These are phyloP conservation scores for Wasmannia auropunctata DNA, from an alignment of 1,140 invertebrate genomes.

Conservation along the genomic window DNA sequence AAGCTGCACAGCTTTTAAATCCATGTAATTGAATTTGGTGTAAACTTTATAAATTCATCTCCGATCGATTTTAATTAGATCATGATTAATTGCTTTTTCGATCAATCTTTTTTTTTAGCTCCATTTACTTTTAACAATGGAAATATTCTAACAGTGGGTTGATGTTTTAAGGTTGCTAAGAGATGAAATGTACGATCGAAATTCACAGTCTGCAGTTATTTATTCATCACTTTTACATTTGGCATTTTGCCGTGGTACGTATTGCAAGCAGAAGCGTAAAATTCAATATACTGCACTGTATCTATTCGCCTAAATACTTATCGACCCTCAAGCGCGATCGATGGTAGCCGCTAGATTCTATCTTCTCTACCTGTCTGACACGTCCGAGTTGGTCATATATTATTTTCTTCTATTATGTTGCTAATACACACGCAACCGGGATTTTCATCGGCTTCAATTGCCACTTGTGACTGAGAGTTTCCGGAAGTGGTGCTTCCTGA, in stretches of 20 bases:
- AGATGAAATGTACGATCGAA: not conserved
- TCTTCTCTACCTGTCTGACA: not conserved
- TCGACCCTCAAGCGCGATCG: not conserved
- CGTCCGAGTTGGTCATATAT: not conserved
- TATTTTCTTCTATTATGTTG: constrained; percentile 31
- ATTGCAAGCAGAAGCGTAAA: constrained; percentile 22
- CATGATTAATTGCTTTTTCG: not conserved
- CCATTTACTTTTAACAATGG: not conserved
- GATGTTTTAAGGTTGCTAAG: not conserved
- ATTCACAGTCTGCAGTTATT: constrained; percentile 28
- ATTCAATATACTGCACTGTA: not conserved
- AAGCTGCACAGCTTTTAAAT: not conserved
- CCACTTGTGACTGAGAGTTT: constrained; percentile 73
- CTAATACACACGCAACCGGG: constrained; percentile 71
- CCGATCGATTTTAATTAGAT: not conserved
- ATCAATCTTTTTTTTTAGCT: not conserved
- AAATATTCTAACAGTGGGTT: not conserved
- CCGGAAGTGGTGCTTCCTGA: constrained; percentile 68
- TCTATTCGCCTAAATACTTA: not conserved
- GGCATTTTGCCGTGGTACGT: not conserved
- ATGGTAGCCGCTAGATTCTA: not conserved
- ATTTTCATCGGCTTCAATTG: constrained; percentile 70
- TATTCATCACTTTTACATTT: constrained; percentile 19
- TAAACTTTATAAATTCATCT: not conserved
- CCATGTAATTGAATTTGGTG: not conserved